Evolutionary conservation across 2,113 vertebrate species (phyloP).

Genomic region (Corydoras maculifer): DNA sequence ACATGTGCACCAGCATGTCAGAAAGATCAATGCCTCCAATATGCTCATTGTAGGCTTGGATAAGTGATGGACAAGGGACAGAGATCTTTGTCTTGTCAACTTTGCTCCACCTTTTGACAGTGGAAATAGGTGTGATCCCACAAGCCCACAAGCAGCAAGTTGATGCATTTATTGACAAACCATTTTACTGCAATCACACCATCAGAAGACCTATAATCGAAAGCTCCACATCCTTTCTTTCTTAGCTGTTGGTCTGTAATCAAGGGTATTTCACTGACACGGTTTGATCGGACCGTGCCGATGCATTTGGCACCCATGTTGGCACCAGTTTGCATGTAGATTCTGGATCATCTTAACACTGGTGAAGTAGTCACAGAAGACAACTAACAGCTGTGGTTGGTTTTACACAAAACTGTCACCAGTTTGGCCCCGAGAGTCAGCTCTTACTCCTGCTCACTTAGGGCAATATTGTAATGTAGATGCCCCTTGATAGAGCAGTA

Average conservation of each 20-base stretch:
- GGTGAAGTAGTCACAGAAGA: constrained; percentile 31
- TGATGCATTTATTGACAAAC: constrained; percentile 44
- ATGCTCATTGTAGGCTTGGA: constrained; percentile 36
- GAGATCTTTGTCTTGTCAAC: constrained; percentile 10
- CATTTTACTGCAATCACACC: constrained; percentile 41
- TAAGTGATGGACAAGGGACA: constrained; percentile 35
- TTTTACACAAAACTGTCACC: constrained; percentile 25
- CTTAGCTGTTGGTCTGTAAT: constrained; percentile 38
- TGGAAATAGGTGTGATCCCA: constrained; percentile 38
- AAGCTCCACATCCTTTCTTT: constrained; percentile 34
- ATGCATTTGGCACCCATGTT: constrained; percentile 32
- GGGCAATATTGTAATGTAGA: constrained; percentile 22
- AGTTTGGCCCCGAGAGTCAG: constrained; percentile 24
- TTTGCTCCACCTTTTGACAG: constrained; percentile 34
- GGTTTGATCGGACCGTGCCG: constrained; percentile 28
- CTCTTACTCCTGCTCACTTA: constrained; percentile 20
- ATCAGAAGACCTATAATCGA: constrained; percentile 39
- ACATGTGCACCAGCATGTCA: constrained; percentile 35
- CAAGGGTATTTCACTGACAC: constrained; percentile 28
- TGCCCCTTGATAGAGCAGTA: constrained; percentile 20
- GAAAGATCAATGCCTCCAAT: constrained; percentile 37
- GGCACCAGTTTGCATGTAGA: constrained; percentile 26
- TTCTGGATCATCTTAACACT: constrained; percentile 25
- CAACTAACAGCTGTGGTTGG: constrained; percentile 13
- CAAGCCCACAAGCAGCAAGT: no score